Base-by-base conservation (phyloP, 1,140 invertebrate genomes). In the Pseudomyrmex concolor region DNA sequence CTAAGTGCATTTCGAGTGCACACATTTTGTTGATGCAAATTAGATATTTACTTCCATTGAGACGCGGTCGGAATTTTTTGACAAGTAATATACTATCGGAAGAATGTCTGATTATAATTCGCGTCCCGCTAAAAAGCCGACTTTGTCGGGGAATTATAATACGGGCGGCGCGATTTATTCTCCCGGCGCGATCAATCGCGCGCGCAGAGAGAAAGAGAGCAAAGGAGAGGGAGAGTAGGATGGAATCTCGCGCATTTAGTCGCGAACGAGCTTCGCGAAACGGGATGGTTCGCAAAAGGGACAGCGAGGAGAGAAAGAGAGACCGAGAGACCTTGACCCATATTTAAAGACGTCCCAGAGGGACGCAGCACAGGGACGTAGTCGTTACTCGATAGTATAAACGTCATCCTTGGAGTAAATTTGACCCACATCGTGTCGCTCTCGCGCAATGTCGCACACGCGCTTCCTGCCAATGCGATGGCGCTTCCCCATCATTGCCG, bases 241-340 rank as follows among this genome's bases (percentile, higher is more conserved):
- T 43, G n/a, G 51, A 51, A 66, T 74, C 15, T 7, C 19, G 60
- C n/a, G 22, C 15, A 34, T 9, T 55, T 81, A 81, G 71, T 59
- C 25, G 67, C n/a, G 12, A 8, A 43, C 10, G 45, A 76, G 22
- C 55, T 60, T 50, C 45, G 45, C 63, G 34, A 17, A 81, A 22
- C n/a, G 45, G 68, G 68, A 62, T 70, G 34, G 57, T 17, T 43
- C 45, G 10, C 66, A 51, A 22, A 34, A 34, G 22, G 51, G 57
- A 74, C 48, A 19, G 68, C 50, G 60, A 17, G 55, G 60, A 10
- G 22, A 15, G 1, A 0, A 54, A 34, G 17, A 50, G 13, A 62
- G 43, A 9, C 15, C 25, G 45, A 43, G 19, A 73, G 89, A 91
- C 92, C 92, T 43, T 93, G 92, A 92, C 92, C 92, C 59, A 93